phyloP scores from a whole-genome alignment of 2,113 vertebrate species.

The Caloenas nicobarica region DNA sequence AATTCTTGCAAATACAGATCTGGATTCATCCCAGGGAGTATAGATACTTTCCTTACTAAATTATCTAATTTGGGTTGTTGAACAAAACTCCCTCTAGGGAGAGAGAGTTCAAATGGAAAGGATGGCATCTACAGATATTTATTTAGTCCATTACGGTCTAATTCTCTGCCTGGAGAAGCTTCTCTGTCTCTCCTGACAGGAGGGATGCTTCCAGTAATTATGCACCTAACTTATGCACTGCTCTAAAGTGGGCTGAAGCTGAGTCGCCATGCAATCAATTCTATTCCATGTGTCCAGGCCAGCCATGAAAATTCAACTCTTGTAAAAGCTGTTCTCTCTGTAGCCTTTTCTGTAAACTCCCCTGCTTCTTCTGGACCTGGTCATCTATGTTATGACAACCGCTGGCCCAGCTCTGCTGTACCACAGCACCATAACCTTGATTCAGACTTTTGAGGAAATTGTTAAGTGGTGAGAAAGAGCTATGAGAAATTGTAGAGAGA shows the following conservation, averaged over 20 bases:
- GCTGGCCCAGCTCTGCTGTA: not conserved
- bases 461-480: not conserved
- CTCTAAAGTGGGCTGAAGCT: not conserved
- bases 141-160: slow-evolving; percentile 52
- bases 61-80: not conserved
- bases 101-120: not conserved
- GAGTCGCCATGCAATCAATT: not conserved
- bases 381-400: not conserved
- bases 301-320: not conserved
- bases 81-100: not conserved
- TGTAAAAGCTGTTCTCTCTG: not conserved
- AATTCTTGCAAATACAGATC: not conserved
- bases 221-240: slow-evolving; percentile 12
- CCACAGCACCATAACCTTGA: not conserved
- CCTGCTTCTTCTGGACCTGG: not conserved
- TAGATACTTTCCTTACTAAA: not conserved
- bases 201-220: slow-evolving; percentile 53
- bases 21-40: not conserved
- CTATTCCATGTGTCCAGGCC: not conserved
- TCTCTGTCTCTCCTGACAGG: slow-evolving; percentile 20
- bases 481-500: not conserved
- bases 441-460: not conserved
- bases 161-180: slow-evolving; percentile 26
- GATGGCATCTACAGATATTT: slow-evolving; percentile 34
- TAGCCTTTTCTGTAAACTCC: not conserved